Conservation (phyloP, 2,113 vertebrate genomes). For the Dasypus novemcinctus region DNA sequence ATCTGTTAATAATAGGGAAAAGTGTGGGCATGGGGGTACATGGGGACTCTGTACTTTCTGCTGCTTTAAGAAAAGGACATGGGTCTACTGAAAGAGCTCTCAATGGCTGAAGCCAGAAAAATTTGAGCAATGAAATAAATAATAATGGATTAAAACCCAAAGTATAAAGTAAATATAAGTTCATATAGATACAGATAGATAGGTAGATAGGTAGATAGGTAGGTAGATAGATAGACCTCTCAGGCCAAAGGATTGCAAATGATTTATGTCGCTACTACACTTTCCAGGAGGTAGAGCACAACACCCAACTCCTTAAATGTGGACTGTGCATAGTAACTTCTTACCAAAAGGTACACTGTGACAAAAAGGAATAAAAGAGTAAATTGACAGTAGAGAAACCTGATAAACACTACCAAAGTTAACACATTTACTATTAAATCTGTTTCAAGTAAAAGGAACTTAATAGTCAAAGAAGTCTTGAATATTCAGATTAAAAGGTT, state of each 20-base stretch:
- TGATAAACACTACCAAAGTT: not conserved
- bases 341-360: not conserved
- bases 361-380: not conserved
- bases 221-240: too few species aligned
- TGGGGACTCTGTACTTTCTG: too few species aligned
- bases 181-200: not conserved
- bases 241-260: too few species aligned
- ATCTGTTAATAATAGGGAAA: too few species aligned
- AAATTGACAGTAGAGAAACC: not conserved
- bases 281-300: not conserved
- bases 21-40: too few species aligned
- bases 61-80: not conserved
- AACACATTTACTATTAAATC: not conserved
- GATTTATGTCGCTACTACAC: not conserved
- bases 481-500: not conserved
- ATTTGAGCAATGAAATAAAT: not conserved
- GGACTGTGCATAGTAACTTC: not conserved
- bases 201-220: not conserved
- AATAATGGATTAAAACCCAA: not conserved
- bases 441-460: not conserved
- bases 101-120: not conserved
- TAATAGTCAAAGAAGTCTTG: not conserved
- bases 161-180: not conserved
- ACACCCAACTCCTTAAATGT: not conserved
- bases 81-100: not conserved